Evolutionary conservation across 2,113 vertebrate genomes (phyloP).

Genomic region (Datnioides undecimradiatus): DNA sequence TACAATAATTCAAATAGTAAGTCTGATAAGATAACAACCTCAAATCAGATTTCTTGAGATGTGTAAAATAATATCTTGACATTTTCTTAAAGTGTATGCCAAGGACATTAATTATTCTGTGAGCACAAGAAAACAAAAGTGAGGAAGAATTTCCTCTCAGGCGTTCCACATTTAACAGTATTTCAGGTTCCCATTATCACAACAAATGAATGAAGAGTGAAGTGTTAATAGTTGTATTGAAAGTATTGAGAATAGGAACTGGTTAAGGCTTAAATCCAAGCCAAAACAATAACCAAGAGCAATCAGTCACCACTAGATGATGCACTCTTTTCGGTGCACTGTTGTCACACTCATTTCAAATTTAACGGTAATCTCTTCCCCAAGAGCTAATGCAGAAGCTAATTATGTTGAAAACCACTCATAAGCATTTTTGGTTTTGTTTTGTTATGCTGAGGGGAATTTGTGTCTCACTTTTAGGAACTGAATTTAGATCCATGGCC

Average conservation of each 20-base stretch:
- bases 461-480: slow-evolving; percentile 38
- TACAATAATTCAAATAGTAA: no score
- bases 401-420: slow-evolving; percentile 61
- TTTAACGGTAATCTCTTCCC: slow-evolving; percentile 49
- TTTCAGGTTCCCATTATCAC: not conserved
- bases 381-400: slow-evolving; percentile 45
- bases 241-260: slow-evolving; percentile 5
- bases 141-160: not conserved
- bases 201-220: not conserved
- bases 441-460: slow-evolving; percentile 41
- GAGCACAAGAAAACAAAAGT: not conserved
- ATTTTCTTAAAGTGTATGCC: not conserved
- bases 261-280: not conserved
- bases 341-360: slow-evolving; percentile 49
- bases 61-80: not conserved
- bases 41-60: not conserved
- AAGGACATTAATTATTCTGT: not conserved
- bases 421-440: slow-evolving; percentile 46
- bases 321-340: slow-evolving; percentile 41
- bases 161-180: not conserved
- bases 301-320: slow-evolving; percentile 25
- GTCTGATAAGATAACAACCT: not conserved
- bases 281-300: slow-evolving; percentile 42
- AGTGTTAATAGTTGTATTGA: not conserved
- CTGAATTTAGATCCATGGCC: slow-evolving; percentile 62